Evolutionary conservation across 2,888 invertebrate species (phyloP).

Genomic region (Globia sparganii): DNA sequence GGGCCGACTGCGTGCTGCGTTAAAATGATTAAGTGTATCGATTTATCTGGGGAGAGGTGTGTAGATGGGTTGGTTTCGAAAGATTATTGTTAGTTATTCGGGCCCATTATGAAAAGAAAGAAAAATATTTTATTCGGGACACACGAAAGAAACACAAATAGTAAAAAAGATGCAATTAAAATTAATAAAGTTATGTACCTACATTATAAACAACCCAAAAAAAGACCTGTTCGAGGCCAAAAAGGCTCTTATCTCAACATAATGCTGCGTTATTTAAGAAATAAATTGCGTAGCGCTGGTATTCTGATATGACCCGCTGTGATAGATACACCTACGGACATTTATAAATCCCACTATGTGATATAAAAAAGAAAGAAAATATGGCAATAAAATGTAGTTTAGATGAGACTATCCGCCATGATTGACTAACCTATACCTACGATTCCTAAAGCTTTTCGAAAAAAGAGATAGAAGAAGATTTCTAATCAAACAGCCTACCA

Average conservation of each 20-base stretch:
- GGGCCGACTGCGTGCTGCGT: constrained; percentile 37
- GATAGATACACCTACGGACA: neutral
- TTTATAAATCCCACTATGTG: too few relatives aligned
- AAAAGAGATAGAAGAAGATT: constrained; percentile 7
- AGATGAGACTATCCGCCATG: neutral
- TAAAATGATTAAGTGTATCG: constrained; percentile 58
- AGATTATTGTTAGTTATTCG: constrained; percentile 4
- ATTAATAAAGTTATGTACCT: neutral
- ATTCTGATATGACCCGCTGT: neutral
- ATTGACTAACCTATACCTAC: neutral
- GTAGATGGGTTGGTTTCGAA: constrained; percentile 11
- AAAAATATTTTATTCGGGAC: neutral
- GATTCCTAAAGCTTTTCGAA: neutral
- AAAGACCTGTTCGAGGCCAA: neutral
- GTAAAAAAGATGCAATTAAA: neutral
- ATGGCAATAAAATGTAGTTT: too few relatives aligned
- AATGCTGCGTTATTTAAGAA: neutral
- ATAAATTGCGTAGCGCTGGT: neutral
- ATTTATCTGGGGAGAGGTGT: constrained; percentile 38
- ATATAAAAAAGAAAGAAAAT: too few relatives aligned
- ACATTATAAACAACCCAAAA: neutral
- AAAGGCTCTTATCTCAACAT: neutral
- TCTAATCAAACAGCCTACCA: constrained; percentile 8
- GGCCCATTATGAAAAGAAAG: neutral
- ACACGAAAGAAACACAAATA: neutral